These are phyloP conservation scores for Temnothorax longispinosus DNA, from an alignment of 1,140 invertebrate species.

Conservation along the genomic window DNA sequence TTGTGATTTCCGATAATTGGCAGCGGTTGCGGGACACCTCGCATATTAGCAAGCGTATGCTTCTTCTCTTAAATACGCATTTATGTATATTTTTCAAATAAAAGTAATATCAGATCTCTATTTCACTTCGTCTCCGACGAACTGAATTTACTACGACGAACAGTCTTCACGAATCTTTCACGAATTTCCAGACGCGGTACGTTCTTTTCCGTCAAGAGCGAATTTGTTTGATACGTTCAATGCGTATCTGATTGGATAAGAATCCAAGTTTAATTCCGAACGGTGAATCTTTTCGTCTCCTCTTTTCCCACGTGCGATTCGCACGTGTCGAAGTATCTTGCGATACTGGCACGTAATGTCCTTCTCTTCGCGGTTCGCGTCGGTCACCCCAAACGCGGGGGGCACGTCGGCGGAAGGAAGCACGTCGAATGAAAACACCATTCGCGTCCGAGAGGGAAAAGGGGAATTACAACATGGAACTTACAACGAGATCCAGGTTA, in stretches of 20 bases:
- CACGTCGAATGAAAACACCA: constrained; percentile 32
- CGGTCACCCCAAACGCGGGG: background rate
- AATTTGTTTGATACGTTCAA: background rate
- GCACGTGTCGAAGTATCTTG: constrained; percentile 7
- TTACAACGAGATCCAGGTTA: background rate
- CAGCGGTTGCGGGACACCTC: background rate
- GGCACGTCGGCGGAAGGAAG: background rate
- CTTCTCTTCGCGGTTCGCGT: background rate
- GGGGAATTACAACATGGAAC: background rate
- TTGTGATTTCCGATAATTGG: constrained; percentile 30
- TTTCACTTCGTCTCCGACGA: background rate
- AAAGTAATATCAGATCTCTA: background rate
- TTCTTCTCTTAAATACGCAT: background rate
- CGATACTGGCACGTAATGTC: background rate
- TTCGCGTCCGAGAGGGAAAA: background rate
- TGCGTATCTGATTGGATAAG: background rate
- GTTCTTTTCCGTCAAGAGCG: background rate
- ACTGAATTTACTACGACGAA: background rate
- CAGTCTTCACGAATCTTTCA: background rate
- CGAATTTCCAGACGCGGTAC: background rate
- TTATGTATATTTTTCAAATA: background rate
- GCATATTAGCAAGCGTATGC: background rate
- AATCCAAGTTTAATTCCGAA: background rate
- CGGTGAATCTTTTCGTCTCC: background rate
- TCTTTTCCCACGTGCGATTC: constrained; percentile 17